phyloP scores from a whole-genome alignment of 64 coral and sea anemone species.

The Pocillopora damicornis region DNA sequence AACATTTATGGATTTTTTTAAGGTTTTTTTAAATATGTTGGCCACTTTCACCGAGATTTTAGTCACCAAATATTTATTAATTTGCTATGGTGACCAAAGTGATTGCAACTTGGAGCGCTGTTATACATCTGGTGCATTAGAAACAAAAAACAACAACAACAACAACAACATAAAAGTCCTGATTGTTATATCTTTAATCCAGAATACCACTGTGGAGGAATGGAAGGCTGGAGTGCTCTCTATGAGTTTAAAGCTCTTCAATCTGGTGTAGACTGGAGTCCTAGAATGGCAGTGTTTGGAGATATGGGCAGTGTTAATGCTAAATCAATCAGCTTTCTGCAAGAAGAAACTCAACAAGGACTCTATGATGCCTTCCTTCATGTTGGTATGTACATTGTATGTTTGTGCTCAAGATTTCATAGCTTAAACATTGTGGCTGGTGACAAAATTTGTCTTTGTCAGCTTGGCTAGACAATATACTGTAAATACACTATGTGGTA shows the following conservation, averaged over 20 bases:
- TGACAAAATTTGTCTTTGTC: background rate
- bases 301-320: conserved; percentile 86
- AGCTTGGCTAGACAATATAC: background rate
- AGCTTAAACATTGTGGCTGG: background rate
- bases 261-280: conserved; percentile 84
- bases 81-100: too few species aligned
- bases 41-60: too few species aligned
- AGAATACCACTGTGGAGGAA: conserved; percentile 96
- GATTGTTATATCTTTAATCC: background rate
- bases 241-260: conserved; percentile 66
- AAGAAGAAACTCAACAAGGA: conserved; percentile 76
- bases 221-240: conserved; percentile 78
- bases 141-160: too few species aligned
- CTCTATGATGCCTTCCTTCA: conserved; percentile 89
- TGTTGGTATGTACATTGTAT: conserved; percentile 67
- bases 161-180: background rate
- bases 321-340: conserved; percentile 69
- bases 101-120: too few species aligned
- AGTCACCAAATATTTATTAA: too few species aligned
- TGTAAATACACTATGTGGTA: too few species aligned
- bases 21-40: too few species aligned
- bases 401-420: background rate
- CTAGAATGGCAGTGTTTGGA: conserved; percentile 85
- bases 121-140: too few species aligned
- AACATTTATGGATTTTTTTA: too few species aligned